These are phyloP conservation scores for Mimachlamys varia DNA, from an alignment of 2,888 invertebrate genomes.

Conservation along the genomic window DNA sequence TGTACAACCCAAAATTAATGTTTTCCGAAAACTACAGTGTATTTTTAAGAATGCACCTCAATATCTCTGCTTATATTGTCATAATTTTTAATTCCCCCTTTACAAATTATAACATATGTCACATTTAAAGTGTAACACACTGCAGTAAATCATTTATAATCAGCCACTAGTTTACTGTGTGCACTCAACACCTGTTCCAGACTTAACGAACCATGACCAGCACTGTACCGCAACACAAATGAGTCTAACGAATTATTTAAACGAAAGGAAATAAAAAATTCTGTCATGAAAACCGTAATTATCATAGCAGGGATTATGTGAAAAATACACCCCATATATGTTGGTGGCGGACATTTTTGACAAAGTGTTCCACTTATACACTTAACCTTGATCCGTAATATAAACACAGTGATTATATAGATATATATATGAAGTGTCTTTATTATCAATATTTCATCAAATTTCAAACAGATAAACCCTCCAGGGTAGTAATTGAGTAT, in stretches of 20 bases:
- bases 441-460: constrained; percentile 29
- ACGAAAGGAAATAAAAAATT: not conserved
- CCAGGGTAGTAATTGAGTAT: constrained; percentile 15
- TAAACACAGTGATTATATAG: not conserved
- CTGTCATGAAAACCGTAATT: not conserved
- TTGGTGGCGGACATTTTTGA: not conserved
- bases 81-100: too few species aligned
- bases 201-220: not conserved
- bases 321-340: not conserved
- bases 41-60: too few species aligned
- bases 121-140: too few species aligned
- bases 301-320: not conserved
- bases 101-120: too few species aligned
- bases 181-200: not conserved
- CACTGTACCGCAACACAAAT: not conserved
- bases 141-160: too few species aligned
- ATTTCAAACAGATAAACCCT: not conserved
- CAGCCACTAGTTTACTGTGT: not conserved
- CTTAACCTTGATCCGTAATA: not conserved
- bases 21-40: too few species aligned
- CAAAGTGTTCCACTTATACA: not conserved
- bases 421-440: not conserved
- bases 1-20: too few species aligned
- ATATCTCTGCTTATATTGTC: too few species aligned
- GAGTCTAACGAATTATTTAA: not conserved